Percentiles rank a stretch among this genome's conserved stretches.
Evolutionary conservation across 2,113 vertebrate species (phyloP).

Genomic region (Mola mola): DNA sequence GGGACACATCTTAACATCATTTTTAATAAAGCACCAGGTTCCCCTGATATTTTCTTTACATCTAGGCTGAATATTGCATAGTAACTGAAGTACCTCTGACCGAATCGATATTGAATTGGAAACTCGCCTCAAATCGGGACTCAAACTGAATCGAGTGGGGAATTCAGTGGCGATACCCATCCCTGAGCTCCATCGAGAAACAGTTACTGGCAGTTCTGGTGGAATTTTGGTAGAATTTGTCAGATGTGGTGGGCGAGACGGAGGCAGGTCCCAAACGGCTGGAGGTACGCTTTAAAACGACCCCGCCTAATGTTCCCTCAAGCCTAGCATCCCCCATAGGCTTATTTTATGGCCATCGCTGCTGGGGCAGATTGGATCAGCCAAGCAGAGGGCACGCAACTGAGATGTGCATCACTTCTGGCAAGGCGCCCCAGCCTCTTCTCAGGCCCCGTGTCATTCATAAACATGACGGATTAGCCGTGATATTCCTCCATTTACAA

Average conservation of each 20-base stretch:
- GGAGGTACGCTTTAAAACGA: constrained; percentile 33
- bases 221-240: neutral
- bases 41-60: too few relatives aligned
- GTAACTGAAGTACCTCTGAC: too few relatives aligned
- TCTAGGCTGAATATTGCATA: too few relatives aligned
- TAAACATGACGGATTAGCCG: constrained; percentile 90
- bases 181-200: too few relatives aligned
- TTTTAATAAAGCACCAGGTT: too few relatives aligned
- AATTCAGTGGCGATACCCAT: too few relatives aligned
- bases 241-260: constrained; percentile 6
- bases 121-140: too few relatives aligned
- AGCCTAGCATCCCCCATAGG: constrained; percentile 36
- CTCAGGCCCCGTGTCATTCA: constrained; percentile 87
- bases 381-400: constrained; percentile 66
- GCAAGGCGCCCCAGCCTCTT: constrained; percentile 60
- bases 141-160: too few relatives aligned
- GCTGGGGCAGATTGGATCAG: constrained; percentile 66
- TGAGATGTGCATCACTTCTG: constrained; percentile 66
- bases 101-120: too few relatives aligned
- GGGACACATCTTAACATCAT: too few relatives aligned
- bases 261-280: constrained; percentile 3
- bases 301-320: constrained; percentile 20
- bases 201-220: too few relatives aligned
- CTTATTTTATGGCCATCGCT: constrained; percentile 54
- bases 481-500: constrained; percentile 85